phyloP scores from a whole-genome alignment of 2,797 vertebrate species.

The Trachops cirrhosus region DNA sequence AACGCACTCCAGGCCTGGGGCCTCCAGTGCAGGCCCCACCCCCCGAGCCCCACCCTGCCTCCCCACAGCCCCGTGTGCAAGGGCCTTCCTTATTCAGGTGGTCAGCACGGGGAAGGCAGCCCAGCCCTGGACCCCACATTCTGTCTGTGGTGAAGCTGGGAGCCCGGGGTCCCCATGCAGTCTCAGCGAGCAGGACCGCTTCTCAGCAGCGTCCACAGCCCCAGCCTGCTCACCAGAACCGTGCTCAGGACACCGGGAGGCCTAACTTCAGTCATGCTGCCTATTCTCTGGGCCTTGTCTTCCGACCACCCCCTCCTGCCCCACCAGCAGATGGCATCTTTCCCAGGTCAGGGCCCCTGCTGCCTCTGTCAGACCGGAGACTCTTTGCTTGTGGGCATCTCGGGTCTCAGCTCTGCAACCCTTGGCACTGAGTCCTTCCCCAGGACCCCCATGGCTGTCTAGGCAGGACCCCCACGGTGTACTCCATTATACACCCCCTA shows the following conservation, averaged over 20 bases:
- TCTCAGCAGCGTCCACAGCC: too few species aligned
- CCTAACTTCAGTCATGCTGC: not conserved
- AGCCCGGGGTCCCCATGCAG: not conserved
- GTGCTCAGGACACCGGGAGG: rapidly evolving
- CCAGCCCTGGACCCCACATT: not conserved
- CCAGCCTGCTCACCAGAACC: not conserved
- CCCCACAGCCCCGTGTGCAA: not conserved
- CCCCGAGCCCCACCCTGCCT: not conserved
- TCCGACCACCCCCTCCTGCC: not conserved
- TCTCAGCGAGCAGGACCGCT: too few species aligned
- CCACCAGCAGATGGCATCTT: not conserved
- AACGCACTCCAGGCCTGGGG: not conserved
- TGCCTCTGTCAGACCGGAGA: not conserved
- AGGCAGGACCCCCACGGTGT: not conserved
- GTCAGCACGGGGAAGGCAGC: not conserved
- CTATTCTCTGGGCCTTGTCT: not conserved
- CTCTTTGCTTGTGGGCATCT: not conserved
- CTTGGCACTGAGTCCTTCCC: not conserved
- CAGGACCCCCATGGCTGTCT: not conserved
- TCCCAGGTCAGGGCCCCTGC: not conserved
- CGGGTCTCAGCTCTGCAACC: not conserved
- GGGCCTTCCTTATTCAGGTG: not conserved
- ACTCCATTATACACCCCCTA: rapidly evolving
- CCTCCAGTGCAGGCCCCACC: not conserved
- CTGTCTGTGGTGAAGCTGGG: not conserved